phyloP scores from a whole-genome alignment of 2,888 invertebrate genomes.

The Dryocosmus kuriphilus region DNA sequence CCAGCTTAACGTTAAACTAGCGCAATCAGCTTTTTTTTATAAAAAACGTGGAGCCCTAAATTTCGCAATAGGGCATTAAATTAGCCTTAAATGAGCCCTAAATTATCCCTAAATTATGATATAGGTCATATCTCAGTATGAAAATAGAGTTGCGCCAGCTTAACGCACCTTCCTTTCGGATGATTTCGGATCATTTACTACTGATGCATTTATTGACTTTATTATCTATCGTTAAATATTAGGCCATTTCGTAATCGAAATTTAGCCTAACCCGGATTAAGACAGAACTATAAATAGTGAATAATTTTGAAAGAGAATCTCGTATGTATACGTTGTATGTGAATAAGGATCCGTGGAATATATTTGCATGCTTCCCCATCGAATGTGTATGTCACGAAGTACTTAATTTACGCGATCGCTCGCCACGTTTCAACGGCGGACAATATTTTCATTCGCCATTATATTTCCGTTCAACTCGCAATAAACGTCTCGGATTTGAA shows the following conservation, averaged over 20 bases:
- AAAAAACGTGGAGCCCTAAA: too few relatives aligned
- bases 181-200: too few relatives aligned
- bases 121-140: too few relatives aligned
- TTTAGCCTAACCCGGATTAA: not conserved
- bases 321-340: not conserved
- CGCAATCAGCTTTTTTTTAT: too few relatives aligned
- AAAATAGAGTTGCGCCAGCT: too few relatives aligned
- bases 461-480: slow-evolving; percentile 32
- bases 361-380: slow-evolving; percentile 14
- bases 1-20: too few relatives aligned
- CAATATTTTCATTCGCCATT: slow-evolving; percentile 30
- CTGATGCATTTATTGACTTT: not conserved
- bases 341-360: slow-evolving; percentile 16
- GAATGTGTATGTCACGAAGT: slow-evolving; percentile 36
- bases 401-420: slow-evolving; percentile 35
- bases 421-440: slow-evolving; percentile 24
- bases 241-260: not conserved
- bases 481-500: slow-evolving; percentile 37
- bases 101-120: too few relatives aligned
- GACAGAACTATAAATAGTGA: not conserved
- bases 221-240: not conserved
- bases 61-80: too few relatives aligned
- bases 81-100: too few relatives aligned
- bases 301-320: slow-evolving; percentile 19
- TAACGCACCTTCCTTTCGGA: too few relatives aligned